These are phyloP conservation scores for Danaus chrysippus DNA, from an alignment of 2,888 invertebrate species.

Conservation along the genomic window DNA sequence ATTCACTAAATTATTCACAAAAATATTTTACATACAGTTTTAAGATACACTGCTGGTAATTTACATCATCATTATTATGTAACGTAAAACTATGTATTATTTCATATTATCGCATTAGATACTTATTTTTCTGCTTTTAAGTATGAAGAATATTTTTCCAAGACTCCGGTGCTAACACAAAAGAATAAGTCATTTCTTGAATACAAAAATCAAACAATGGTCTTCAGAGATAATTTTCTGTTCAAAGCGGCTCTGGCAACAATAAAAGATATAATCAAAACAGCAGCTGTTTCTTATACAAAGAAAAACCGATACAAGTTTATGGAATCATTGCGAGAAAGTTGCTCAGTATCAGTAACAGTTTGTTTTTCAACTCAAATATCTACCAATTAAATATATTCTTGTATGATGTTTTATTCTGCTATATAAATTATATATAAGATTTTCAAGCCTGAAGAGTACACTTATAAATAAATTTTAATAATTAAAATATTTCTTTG, in stretches of 20 bases:
- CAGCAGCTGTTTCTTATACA: slow-evolving; percentile 16
- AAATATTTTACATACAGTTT: too few relatives aligned
- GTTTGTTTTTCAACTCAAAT: slow-evolving; percentile 8
- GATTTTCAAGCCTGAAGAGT: too few relatives aligned
- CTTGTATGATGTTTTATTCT: too few relatives aligned
- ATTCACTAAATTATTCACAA: too few relatives aligned
- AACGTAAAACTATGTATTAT: too few relatives aligned
- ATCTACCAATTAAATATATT: slow-evolving; percentile 9
- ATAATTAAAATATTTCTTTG: too few relatives aligned
- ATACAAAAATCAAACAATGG: slow-evolving; percentile 14
- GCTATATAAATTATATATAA: too few relatives aligned
- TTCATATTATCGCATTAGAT: too few relatives aligned
- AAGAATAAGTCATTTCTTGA: slow-evolving; percentile 11
- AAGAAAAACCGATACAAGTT: slow-evolving; percentile 21
- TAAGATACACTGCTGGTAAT: too few relatives aligned
- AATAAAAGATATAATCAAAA: neutral
- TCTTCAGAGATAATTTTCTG: neutral
- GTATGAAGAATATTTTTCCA: neutral
- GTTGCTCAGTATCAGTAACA: slow-evolving; percentile 19
- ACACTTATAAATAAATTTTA: too few relatives aligned
- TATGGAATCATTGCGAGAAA: slow-evolving; percentile 17
- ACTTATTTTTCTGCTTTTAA: neutral
- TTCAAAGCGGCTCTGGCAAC: neutral
- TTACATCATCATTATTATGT: too few relatives aligned
- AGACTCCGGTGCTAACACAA: neutral